Evolutionary conservation across 1,140 invertebrate species (phyloP), one percentile per base, ranked within the genome.

Genomic region (Drosophila willistoni): DNA sequence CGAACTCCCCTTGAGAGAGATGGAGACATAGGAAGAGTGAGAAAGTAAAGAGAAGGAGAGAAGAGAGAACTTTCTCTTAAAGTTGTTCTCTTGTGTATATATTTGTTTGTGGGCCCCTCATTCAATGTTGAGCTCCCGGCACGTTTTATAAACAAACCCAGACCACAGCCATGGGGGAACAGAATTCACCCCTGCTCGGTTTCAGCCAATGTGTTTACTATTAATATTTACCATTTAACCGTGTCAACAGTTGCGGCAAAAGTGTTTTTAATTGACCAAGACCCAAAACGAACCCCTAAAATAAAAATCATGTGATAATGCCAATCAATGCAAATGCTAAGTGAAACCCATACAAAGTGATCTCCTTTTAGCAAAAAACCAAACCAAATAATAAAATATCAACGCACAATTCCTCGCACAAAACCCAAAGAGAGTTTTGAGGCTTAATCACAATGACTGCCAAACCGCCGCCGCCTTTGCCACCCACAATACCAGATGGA

Each of bases 61-160:
- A 4, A 29, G 29, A 29, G 29, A 29, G 5, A 61, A 17, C 22
- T 7, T 51, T 73, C 51, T 72, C 36, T 51, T 34, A n/a, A 19
- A 63, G 47, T 75, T 22, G 36, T 61, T 63, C 69, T 65, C 77
- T 79, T 67, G 71, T 67, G 66, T 55, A 33, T 47, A 64, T 89
- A 72, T 72, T 79, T 77, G 73, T 54, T 57, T 89, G 83, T 70
- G 84, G 79, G 10, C 36, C 12, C 64, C 73, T 70, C 57, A 56
- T 63, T 51, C 62, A 68, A 72, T 78, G 80, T 84, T 90, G 76
- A 89, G 69, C 79, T 90, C 89, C 81, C 85, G 84, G 83, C 80
- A 83, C 77, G 85, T 81, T 81, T 87, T 90, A 89, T 89, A 89
- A 89, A 89, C 84, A 89, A 89, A 89, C 84, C 77, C 57, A 80